phyloP scores from a whole-genome alignment of 2,888 invertebrate genomes.

The Melanchra persicariae region DNA sequence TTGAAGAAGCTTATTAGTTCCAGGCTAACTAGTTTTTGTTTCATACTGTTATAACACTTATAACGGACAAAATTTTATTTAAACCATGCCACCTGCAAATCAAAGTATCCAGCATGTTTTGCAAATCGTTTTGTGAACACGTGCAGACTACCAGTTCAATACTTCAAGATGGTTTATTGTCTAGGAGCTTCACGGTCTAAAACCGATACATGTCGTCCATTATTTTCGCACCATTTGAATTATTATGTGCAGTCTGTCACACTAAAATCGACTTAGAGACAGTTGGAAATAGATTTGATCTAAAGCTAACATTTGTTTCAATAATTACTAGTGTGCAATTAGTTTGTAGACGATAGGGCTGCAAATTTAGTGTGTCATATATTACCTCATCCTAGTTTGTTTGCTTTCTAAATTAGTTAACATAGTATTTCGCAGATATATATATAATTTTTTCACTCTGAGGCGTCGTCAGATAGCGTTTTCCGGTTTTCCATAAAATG shows the following conservation, averaged over 20 bases:
- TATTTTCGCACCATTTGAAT: conserved; percentile 67
- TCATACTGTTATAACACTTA: not conserved
- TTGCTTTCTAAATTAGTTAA: not conserved
- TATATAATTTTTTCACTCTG: not conserved
- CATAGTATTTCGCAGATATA: not conserved
- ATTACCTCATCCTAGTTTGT: not conserved
- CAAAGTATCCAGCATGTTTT: conserved; percentile 18
- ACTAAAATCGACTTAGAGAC: conserved; percentile 54
- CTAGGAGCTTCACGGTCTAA: conserved; percentile 63
- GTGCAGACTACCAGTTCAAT: conserved; percentile 16
- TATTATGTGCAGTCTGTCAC: conserved; percentile 60
- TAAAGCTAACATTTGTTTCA: conserved; percentile 51
- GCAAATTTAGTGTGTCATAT: not conserved
- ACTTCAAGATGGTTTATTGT: conserved; percentile 49
- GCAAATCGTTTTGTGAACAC: conserved; percentile 28
- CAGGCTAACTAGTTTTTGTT: not conserved
- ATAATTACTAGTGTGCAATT: conserved; percentile 40
- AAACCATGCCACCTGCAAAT: not conserved
- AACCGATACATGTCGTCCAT: conserved; percentile 63
- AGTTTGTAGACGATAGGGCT: conserved; percentile 1
- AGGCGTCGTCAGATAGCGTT: not conserved
- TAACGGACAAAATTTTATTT: not conserved
- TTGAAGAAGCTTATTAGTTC: not conserved
- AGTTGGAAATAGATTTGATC: conserved; percentile 53
- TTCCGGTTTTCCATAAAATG: too few relatives aligned